A percentile compares a stretch with the other conserved stretches of the same genome.
These are phyloP conservation scores for Calyptomena viridis DNA, from an alignment of 2,113 vertebrate genomes.

Conservation along the genomic window DNA sequence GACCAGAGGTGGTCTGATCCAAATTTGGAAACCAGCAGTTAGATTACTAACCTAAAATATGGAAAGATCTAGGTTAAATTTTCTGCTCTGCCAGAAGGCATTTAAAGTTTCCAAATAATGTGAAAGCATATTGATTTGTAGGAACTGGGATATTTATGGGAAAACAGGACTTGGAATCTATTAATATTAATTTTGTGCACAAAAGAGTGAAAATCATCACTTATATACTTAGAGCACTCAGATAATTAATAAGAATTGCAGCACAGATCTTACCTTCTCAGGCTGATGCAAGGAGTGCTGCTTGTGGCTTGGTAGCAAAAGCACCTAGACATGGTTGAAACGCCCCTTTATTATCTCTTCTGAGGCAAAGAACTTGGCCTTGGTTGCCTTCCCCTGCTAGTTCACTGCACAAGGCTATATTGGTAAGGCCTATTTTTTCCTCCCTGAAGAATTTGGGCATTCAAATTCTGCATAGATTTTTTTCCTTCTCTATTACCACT, in stretches of 20 bases:
- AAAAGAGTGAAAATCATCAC: background rate
- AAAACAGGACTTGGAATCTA: background rate
- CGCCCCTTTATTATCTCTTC: background rate
- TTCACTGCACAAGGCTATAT: background rate
- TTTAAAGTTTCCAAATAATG: background rate
- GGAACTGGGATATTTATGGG: background rate
- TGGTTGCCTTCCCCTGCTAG: background rate
- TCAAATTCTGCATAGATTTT: background rate
- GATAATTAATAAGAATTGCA: background rate
- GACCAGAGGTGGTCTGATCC: background rate
- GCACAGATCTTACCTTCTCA: background rate
- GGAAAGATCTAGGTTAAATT: background rate
- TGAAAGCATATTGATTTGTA: background rate
- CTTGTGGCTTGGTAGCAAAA: background rate
- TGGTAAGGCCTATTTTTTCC: rapidly evolving
- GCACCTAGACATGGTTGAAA: background rate
- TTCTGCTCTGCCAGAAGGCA: background rate
- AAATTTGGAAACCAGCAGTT: background rate
- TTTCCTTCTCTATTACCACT: background rate
- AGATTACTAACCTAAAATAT: background rate
- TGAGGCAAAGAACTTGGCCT: background rate
- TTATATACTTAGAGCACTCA: background rate
- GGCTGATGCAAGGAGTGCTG: background rate
- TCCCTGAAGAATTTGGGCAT: background rate
- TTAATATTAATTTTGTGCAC: background rate